A percentile compares a stretch with the other conserved stretches of the same genome.
Conservation (phyloP, 2,113 vertebrate species). For the Melanerpes aurifrons region DNA sequence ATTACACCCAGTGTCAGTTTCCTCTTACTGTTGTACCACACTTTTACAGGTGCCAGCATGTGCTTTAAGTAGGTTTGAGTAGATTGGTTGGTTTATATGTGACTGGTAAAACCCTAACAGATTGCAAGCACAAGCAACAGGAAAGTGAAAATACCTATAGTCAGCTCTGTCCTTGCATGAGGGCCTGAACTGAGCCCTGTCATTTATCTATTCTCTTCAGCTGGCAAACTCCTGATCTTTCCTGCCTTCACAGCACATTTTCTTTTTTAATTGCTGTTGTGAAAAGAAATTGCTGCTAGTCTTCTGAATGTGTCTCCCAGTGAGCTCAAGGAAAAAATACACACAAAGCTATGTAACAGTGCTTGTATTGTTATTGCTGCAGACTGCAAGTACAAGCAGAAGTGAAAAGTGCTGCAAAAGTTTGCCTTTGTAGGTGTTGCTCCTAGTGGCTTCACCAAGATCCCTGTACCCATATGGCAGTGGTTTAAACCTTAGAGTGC, state of each 20-base stretch:
- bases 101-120: background rate
- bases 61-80: background rate
- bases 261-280: background rate
- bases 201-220: background rate
- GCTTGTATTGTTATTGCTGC: background rate
- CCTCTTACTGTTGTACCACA: background rate
- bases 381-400: background rate
- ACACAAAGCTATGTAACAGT: background rate
- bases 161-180: background rate
- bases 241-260: slow-evolving; percentile 15
- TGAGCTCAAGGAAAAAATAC: background rate
- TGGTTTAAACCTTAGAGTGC: background rate
- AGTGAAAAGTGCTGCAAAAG: background rate
- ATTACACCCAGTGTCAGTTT: fast-evolving
- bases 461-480: fast-evolving
- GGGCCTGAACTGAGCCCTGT: background rate
- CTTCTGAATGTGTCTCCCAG: background rate
- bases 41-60: background rate
- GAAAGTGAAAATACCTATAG: slow-evolving; percentile 6
- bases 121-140: background rate
- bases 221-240: slow-evolving; percentile 12
- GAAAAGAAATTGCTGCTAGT: background rate
- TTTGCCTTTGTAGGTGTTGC: background rate
- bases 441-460: background rate
- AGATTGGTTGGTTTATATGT: background rate